Base-by-base conservation (phyloP, 2,797 vertebrate species). In the Odontamblyopus rebecca region DNA sequence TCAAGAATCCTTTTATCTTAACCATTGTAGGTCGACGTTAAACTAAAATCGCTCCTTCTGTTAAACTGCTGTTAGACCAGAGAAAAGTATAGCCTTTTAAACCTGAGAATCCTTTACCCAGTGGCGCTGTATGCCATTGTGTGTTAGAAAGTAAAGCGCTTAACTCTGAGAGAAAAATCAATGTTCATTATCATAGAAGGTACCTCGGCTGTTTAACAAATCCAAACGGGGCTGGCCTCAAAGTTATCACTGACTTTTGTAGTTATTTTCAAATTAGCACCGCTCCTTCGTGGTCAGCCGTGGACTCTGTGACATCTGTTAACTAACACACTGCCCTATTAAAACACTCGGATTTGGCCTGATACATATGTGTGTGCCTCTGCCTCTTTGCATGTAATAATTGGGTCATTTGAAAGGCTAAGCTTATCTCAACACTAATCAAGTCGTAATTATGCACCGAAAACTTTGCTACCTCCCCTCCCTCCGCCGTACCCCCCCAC, bases 401-500 rank as follows among this genome's bases (percentile, higher is more conserved):
- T 90, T 91, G 90, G 90, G 88, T 90, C 88, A 89, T 92, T 91
- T 91, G 83, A 89, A 89, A 89, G 91, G 88, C 85, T 87, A 84
- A 90, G 88, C 86, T 84, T 87, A 89, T 92, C 88, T 87, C 88
- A 88, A 88, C 88, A 86, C 86, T 89, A 89, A 91, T 91, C 90
- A 88, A 85, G 85, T 78, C 86, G 84, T 89, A 90, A 91, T 91
- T 91, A 87, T 83, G 76, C 85, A 82, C 80, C 38, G 62, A 86
- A 89, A 89, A 87, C 82, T 87, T 90, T 82, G 71, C 84, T 77
- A 35, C 30, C 60, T 73, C 1, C 78, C 73, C 76, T 71, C 80
- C 62, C 27, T 27, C 65, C 6, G 60, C 48, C 11, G 71, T 67
- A 11, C 54, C 72, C 71, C 63, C 23, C 23, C 23, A 23, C 23